A percentile compares a stretch with the other conserved stretches of the same genome.
Conservation (phyloP, 2,797 vertebrate genomes). For the Leptoclinus maculatus region DNA sequence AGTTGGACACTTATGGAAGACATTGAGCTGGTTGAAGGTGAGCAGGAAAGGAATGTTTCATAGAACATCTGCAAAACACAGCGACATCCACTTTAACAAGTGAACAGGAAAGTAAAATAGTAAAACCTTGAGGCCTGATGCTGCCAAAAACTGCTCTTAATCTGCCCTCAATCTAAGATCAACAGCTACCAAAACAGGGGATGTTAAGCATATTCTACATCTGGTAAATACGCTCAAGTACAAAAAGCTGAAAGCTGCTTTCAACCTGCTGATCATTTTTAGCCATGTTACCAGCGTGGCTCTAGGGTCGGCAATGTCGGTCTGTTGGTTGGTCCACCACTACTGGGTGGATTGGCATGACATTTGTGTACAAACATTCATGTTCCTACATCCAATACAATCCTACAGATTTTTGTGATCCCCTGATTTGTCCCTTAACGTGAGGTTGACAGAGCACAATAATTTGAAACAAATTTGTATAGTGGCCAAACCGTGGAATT, state of each 20-base stretch:
- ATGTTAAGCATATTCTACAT: background rate
- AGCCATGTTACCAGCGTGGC: background rate
- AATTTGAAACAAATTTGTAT: background rate
- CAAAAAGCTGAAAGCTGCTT: background rate
- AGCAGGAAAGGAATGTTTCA: background rate
- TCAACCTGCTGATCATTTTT: background rate
- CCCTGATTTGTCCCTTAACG: background rate
- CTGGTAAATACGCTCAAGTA: background rate
- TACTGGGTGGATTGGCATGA: background rate
- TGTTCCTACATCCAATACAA: too few relatives aligned
- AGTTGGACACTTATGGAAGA: background rate
- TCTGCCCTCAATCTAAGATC: constrained; percentile 1
- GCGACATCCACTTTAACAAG: background rate
- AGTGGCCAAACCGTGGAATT: background rate
- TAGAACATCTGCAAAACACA: background rate
- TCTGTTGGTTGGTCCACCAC: background rate
- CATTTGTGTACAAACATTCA: background rate
- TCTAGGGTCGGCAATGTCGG: background rate
- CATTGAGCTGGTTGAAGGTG: background rate
- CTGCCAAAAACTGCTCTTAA: background rate
- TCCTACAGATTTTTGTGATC: background rate
- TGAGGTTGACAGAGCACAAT: background rate
- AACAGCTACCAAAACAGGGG: background rate
- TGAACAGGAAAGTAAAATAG: background rate
- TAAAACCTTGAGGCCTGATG: background rate